Conservation (phyloP, 2,113 vertebrate genomes). For the Macrotus californicus region DNA sequence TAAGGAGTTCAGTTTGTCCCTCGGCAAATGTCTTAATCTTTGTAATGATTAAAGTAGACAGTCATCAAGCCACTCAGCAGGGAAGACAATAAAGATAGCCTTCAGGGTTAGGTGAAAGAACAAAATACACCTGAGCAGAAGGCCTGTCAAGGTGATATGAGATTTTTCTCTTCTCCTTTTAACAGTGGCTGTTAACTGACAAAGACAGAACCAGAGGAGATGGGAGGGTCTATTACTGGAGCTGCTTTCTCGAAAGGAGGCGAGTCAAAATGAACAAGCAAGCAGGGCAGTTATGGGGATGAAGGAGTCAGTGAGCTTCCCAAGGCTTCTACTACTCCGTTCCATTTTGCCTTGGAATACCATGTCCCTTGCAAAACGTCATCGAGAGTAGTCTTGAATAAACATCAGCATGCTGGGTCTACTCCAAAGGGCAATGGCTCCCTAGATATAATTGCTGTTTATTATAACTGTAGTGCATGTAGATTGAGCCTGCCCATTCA, state of each 20-base stretch:
- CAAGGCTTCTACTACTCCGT: background rate
- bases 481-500: background rate
- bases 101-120: conserved; percentile 69
- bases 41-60: conserved; percentile 56
- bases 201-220: background rate
- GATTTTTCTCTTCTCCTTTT: background rate
- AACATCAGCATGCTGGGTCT: background rate
- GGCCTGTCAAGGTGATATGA: background rate
- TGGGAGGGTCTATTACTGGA: background rate
- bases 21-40: conserved; percentile 66
- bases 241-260: background rate
- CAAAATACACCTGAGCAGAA: conserved; percentile 49
- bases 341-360: background rate
- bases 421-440: background rate
- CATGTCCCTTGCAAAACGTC: background rate
- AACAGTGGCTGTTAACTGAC: background rate
- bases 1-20: conserved; percentile 40
- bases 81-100: conserved; percentile 68
- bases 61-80: conserved; percentile 60
- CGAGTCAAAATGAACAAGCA: background rate
- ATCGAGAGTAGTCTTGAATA: background rate
- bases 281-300: background rate
- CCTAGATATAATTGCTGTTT: background rate
- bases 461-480: background rate
- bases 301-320: background rate